Percentiles rank a stretch among this genome's conserved stretches.
Evolutionary conservation across 2,113 vertebrate genomes (phyloP).

Genomic region (Tragelaphus strepsiceros): DNA sequence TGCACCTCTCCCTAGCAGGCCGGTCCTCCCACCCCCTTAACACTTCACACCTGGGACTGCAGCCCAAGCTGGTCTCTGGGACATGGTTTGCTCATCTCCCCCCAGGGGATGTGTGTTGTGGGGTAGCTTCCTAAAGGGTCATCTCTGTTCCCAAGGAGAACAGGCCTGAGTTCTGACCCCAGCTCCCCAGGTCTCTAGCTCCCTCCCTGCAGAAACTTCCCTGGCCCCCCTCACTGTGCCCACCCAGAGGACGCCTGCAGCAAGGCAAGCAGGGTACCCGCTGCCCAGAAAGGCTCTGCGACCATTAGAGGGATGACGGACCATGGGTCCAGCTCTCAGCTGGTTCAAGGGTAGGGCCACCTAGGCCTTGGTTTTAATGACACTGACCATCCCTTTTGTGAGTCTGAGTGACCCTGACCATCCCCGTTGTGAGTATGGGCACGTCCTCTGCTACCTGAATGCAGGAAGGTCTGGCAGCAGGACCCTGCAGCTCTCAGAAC

Average conservation of each 20-base stretch:
- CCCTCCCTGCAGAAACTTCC: no score
- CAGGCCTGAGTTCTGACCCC: no score
- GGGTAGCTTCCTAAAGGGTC: rapidly evolving
- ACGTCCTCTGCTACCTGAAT: rapidly evolving
- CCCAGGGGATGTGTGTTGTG: rapidly evolving
- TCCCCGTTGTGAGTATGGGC: rapidly evolving
- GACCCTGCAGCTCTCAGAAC: rapidly evolving
- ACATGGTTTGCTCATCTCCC: background rate
- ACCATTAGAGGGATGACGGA: rapidly evolving
- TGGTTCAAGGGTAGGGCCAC: background rate
- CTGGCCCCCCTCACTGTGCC: rapidly evolving
- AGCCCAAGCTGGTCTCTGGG: background rate
- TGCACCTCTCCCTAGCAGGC: background rate
- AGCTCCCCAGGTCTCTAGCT: background rate
- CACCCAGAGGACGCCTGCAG: rapidly evolving
- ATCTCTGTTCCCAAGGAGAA: rapidly evolving
- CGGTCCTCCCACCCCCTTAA: rapidly evolving
- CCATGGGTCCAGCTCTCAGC: background rate
- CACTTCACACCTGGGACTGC: background rate
- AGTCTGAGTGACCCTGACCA: background rate
- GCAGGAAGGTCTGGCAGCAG: background rate
- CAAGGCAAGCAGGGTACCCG: rapidly evolving
- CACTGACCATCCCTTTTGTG: rapidly evolving
- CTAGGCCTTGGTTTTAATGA: no score
- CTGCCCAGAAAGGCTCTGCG: background rate